phyloP scores from a whole-genome alignment of 2,797 vertebrate species.

The Diplodus puntazzo region DNA sequence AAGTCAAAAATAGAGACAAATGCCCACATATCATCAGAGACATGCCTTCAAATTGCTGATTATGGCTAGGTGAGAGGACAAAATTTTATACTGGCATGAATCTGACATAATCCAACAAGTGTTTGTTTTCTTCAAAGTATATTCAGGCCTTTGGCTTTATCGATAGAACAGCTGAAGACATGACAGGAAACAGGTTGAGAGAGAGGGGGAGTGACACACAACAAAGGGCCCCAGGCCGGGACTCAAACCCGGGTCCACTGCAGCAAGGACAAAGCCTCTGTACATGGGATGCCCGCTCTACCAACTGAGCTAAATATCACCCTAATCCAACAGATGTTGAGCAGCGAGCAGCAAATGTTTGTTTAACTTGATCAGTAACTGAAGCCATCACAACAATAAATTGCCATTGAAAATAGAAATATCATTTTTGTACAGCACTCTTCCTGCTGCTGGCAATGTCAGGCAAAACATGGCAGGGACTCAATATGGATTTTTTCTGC shows the following conservation, averaged over 20 bases:
- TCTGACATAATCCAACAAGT: neutral
- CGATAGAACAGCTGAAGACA: no score
- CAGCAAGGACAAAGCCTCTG: no score
- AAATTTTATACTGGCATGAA: neutral
- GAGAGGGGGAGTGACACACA: no score
- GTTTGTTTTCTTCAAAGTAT: no score
- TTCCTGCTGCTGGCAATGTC: neutral
- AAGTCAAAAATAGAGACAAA: neutral
- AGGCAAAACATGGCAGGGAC: neutral
- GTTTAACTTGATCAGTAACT: neutral
- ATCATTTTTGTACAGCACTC: neutral
- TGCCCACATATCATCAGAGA: neutral
- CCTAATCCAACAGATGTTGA: neutral
- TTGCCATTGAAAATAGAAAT: neutral
- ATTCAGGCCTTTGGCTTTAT: no score
- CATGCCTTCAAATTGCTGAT: neutral
- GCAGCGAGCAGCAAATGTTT: neutral
- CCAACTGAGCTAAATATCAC: no score
- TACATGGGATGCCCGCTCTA: no score
- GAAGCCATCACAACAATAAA: neutral
- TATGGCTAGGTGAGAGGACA: neutral
- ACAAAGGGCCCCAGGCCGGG: no score
- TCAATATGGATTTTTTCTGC: no score
- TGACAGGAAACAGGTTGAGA: no score
- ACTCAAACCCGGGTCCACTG: no score